A percentile compares a stretch with the other conserved stretches of the same genome.
phyloP scores from a whole-genome alignment of 2,797 vertebrate species.

The Limosa lapponica region DNA sequence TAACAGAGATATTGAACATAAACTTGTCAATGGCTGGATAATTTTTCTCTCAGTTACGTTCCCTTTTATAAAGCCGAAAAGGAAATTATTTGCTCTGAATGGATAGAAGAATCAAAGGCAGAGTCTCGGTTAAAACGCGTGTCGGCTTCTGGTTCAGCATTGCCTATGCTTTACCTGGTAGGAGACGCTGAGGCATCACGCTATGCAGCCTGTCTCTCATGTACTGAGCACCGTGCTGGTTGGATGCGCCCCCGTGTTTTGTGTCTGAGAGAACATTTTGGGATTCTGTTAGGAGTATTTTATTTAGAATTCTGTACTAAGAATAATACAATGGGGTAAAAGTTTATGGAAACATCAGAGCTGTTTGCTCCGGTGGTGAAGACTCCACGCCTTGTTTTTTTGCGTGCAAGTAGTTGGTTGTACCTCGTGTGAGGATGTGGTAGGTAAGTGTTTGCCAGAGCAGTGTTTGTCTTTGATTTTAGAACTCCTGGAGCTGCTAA shows the following conservation, averaged over 20 bases:
- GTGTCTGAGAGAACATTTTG: neutral
- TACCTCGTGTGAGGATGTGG: neutral
- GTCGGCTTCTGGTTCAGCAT: neutral
- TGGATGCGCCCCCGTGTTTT: neutral
- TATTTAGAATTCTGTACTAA: neutral
- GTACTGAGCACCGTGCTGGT: rapidly evolving
- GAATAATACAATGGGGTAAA: rapidly evolving
- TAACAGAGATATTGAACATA: slow-evolving; percentile 38
- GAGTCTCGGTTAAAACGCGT: neutral
- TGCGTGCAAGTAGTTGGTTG: neutral
- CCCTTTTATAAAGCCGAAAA: slow-evolving; percentile 20
- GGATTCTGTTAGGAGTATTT: neutral
- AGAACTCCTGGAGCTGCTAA: neutral
- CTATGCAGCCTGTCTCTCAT: neutral
- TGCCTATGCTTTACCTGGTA: neutral
- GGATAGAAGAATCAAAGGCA: neutral
- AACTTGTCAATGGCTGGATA: slow-evolving; percentile 67
- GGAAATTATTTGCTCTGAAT: slow-evolving; percentile 54
- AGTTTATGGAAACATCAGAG: neutral
- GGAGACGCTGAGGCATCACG: neutral
- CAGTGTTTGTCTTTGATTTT: neutral
- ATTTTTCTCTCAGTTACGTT: slow-evolving; percentile 37
- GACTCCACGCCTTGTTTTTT: neutral
- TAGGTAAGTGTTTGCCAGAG: neutral
- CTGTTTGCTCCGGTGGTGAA: neutral